Conservation (phyloP, 1,140 invertebrate genomes). For the Drosophila fuyamai region DNA sequence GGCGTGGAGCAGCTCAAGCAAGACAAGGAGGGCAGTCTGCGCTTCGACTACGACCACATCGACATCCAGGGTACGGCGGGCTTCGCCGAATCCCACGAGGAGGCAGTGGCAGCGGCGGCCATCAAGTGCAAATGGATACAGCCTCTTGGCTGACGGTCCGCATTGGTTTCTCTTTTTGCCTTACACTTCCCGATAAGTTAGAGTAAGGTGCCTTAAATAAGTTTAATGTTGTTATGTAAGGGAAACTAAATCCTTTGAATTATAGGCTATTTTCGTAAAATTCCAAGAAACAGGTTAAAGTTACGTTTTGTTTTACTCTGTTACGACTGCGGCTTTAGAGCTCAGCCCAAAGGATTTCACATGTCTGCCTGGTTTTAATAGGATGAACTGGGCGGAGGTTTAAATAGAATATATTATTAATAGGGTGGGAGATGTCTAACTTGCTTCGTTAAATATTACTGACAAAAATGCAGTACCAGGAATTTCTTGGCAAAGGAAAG, state of each 20-base stretch:
- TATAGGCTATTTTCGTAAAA: neutral
- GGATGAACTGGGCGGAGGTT: no score
- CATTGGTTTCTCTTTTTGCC: no score
- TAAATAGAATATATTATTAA: no score
- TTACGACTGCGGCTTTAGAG: no score
- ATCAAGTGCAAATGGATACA: conserved; percentile 87
- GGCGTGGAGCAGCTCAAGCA: conserved; percentile 91
- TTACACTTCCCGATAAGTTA: neutral
- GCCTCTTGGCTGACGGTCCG: conserved; percentile 20
- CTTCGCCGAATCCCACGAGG: conserved; percentile 87
- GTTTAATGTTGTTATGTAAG: neutral
- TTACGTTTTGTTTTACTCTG: neutral
- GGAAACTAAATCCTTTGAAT: neutral
- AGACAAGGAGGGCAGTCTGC: conserved; percentile 83
- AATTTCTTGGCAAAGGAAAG: no score
- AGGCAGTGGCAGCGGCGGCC: conserved; percentile 85
- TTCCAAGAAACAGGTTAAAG: no score
- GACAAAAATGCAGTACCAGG: no score
- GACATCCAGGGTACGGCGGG: conserved; percentile 85
- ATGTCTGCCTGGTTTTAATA: no score
- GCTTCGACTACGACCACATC: conserved; percentile 85
- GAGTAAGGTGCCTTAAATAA: neutral
- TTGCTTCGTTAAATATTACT: no score
- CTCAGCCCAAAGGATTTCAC: no score
- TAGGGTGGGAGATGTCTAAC: no score